Base-by-base conservation (phyloP, 2,797 vertebrate species). In the Chloroceryle inda region DNA sequence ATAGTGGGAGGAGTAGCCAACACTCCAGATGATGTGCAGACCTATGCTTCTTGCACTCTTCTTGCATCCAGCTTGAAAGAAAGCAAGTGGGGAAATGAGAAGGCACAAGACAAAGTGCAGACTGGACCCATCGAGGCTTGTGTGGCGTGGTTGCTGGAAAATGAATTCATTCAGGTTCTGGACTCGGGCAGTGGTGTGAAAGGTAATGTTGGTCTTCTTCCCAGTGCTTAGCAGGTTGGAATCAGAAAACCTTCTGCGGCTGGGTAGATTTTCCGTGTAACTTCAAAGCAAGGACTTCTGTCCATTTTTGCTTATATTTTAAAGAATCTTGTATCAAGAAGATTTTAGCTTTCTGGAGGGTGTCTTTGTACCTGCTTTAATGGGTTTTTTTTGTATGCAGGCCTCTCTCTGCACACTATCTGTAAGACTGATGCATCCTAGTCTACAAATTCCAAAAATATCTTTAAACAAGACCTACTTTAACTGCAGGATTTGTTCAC, bases 81-180 rank as follows among this genome's bases (percentile, higher is more conserved):
- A 71, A 71, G 61, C 75, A 94, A 96, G 67, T 27, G 81, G 91
- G 88, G 86, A 94, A 45, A 94, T 73, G 86, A 95, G 33, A 92
- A 89, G 81, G 93, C 85, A 40, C 83, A 96, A 92, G 97, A 93
- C 88, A 89, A 84, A 77, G 75, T 9, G 58, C 97, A 97, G 85
- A 97, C 92, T 84, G 98, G 98, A 73, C 98, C 99, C 35, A 98
- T 99, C 1, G 99, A 99, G 90, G 98, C 98, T 92, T 99, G 98
- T 92, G 99, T 99, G 91, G 98, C 98, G 9, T 99, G 99, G 99
- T 96, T 99, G 63, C 98, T 99, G 97, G 98, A 98, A 96, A 99
- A 99, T 55, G 99, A 99, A 97, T 99, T 99, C 83, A 99, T 99
- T 93, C 98, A 98, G 74, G 97, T 98, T 75, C 97, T 98, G 86